phyloP scores from a whole-genome alignment of 2,797 vertebrate species.

The Antrozous pallidus region DNA sequence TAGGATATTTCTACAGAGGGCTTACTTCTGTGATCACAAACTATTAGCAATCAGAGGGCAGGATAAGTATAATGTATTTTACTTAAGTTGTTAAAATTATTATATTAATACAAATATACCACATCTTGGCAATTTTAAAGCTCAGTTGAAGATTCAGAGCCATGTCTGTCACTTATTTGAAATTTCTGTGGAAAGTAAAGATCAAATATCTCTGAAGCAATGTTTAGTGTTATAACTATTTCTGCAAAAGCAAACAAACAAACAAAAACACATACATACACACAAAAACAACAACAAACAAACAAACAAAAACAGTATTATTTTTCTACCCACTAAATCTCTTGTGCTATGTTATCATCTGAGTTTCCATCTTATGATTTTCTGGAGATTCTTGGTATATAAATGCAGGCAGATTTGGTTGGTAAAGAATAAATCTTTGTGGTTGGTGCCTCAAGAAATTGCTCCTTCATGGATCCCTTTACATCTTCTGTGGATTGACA shows the following conservation, averaged over 20 bases:
- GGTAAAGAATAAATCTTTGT: not conserved
- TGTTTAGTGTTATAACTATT: slow-evolving; percentile 77
- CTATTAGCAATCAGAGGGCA: not conserved
- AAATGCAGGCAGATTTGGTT: not conserved
- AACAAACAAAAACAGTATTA: slow-evolving; percentile 20
- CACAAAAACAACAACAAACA: too few species aligned
- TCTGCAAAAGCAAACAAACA: slow-evolving; percentile 20
- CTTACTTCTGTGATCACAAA: not conserved
- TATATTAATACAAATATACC: slow-evolving; percentile 37
- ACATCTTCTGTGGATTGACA: not conserved
- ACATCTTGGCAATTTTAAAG: slow-evolving; percentile 77
- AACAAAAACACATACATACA: too few species aligned
- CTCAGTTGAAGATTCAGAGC: slow-evolving; percentile 64
- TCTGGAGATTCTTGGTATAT: slow-evolving; percentile 1
- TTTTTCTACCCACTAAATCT: slow-evolving; percentile 74
- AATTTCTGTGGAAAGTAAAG: slow-evolving; percentile 74
- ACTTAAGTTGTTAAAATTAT: slow-evolving; percentile 42
- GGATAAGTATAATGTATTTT: slow-evolving; percentile 39
- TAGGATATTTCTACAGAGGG: not conserved
- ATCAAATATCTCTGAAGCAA: slow-evolving; percentile 73
- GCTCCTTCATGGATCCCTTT: not conserved
- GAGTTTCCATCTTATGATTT: slow-evolving; percentile 52
- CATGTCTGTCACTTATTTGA: slow-evolving; percentile 76
- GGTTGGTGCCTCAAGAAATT: not conserved
- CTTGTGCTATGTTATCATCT: slow-evolving; percentile 76